phyloP scores from a whole-genome alignment of 2,888 invertebrate species.

The Sarcophaga caerulescens region DNA sequence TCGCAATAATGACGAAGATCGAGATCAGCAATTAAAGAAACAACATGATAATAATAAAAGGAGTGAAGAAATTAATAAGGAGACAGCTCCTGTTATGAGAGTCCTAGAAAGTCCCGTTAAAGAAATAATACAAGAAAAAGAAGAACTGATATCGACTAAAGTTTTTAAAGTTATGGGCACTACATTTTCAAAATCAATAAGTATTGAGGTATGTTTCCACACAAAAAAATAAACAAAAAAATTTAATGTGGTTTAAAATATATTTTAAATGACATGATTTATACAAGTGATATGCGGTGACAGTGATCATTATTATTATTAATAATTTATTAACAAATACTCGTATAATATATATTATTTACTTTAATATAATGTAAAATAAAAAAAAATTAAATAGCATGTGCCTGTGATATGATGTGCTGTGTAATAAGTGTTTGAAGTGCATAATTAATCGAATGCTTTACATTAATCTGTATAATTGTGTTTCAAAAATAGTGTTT shows the following conservation, averaged over 20 bases:
- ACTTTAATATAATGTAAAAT: slow-evolving; percentile 24
- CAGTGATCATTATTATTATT: not conserved
- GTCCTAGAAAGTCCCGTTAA: not conserved
- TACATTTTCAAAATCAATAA: slow-evolving; percentile 44
- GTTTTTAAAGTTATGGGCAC: slow-evolving; percentile 51
- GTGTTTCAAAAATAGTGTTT: not conserved
- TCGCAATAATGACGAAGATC: slow-evolving; percentile 3
- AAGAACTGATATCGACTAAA: slow-evolving; percentile 37
- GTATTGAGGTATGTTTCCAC: slow-evolving; percentile 61
- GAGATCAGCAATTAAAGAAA: slow-evolving; percentile 32
- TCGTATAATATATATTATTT: not conserved
- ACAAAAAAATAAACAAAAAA: slow-evolving; percentile 14
- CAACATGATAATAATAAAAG: slow-evolving; percentile 6
- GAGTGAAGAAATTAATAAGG: slow-evolving; percentile 6
- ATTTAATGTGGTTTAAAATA: slow-evolving; percentile 9
- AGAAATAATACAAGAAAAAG: slow-evolving; percentile 33
- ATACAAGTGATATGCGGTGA: slow-evolving; percentile 45
- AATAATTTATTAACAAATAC: not conserved
- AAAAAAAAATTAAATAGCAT: slow-evolving; percentile 23
- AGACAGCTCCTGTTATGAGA: slow-evolving; percentile 25
- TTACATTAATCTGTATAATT: not conserved
- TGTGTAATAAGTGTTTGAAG: slow-evolving; percentile 32
- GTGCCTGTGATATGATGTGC: slow-evolving; percentile 39
- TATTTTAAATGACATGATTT: slow-evolving; percentile 20
- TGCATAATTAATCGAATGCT: slow-evolving; percentile 34